A percentile compares a stretch with the other conserved stretches of the same genome.
Evolutionary conservation across 2,113 vertebrate genomes (phyloP).

Genomic region (Haemorhous mexicanus): DNA sequence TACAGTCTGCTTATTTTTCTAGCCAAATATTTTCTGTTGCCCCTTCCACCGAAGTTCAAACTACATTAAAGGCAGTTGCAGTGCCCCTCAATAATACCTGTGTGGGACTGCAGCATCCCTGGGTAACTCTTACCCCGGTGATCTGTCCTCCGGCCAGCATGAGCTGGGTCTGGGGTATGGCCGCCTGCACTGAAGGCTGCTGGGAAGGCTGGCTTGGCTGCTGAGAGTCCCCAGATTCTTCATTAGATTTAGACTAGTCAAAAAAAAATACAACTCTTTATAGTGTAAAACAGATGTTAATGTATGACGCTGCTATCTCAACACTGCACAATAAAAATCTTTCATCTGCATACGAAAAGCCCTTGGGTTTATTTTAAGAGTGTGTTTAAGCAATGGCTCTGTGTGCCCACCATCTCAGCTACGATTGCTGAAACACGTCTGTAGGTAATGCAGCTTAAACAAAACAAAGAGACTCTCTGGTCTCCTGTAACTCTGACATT

Average conservation of each 20-base stretch:
- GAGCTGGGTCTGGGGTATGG: conserved; percentile 92
- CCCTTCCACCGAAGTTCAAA: background rate
- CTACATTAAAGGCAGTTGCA: background rate
- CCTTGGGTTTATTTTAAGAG: conserved; percentile 57
- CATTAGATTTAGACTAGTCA: conserved; percentile 87
- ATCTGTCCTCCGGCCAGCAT: conserved; percentile 98
- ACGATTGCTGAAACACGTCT: background rate
- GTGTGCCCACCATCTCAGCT: background rate
- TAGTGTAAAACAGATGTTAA: conserved; percentile 59
- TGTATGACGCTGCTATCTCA: conserved; percentile 34
- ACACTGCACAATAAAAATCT: conserved; percentile 50
- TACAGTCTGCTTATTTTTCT: background rate
- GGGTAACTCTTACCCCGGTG: conserved; percentile 88
- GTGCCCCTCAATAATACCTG: background rate
- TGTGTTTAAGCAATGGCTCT: conserved; percentile 42
- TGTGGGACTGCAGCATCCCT: background rate
- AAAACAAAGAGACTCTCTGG: conserved; percentile 21
- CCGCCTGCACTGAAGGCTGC: conserved; percentile 84
- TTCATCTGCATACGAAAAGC: conserved; percentile 57
- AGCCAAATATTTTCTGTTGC: background rate
- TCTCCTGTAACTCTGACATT: background rate
- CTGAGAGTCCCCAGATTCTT: conserved; percentile 87
- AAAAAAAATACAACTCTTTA: conserved; percentile 69
- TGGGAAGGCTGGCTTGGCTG: conserved; percentile 87
- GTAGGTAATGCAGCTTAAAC: conserved; percentile 12